A percentile compares a stretch with the other conserved stretches of the same genome.
phyloP scores from a whole-genome alignment of 1,140 invertebrate species.

The Trinorchestia longiramus region DNA sequence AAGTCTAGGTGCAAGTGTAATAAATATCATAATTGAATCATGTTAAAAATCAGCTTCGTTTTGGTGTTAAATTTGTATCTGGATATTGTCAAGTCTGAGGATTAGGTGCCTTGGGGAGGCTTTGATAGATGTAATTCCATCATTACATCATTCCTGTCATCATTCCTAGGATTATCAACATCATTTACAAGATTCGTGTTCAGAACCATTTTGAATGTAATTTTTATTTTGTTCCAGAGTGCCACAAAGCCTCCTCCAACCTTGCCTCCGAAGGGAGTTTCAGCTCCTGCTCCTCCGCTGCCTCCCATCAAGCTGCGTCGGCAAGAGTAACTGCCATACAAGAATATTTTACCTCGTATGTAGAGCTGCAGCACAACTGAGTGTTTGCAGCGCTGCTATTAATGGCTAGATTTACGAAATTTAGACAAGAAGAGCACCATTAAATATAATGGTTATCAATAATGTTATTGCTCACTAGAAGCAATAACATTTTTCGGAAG shows the following conservation, averaged over 20 bases:
- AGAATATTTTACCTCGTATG: not conserved
- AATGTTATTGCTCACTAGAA: not conserved
- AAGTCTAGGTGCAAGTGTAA: no score
- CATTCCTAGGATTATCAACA: not conserved
- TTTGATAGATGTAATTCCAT: no score
- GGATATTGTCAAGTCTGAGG: no score
- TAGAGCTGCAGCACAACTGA: not conserved
- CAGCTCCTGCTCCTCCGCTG: not conserved
- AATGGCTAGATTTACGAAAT: not conserved
- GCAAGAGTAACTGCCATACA: not conserved
- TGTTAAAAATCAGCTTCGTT: no score
- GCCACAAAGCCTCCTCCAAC: slow-evolving; percentile 21
- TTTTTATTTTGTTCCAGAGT: not conserved
- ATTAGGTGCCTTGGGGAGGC: no score
- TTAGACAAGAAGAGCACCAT: not conserved
- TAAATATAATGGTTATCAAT: not conserved
- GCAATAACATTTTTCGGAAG: not conserved
- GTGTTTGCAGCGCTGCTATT: not conserved
- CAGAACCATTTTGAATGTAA: not conserved
- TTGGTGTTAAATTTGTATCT: no score
- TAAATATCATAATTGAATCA: no score
- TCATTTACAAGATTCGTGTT: not conserved
- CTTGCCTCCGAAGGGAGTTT: slow-evolving; percentile 25
- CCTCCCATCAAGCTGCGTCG: slow-evolving; percentile 38
- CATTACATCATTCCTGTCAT: no score